Conservation (phyloP, 2,113 vertebrate genomes). For the Corythoichthys intestinalis region DNA sequence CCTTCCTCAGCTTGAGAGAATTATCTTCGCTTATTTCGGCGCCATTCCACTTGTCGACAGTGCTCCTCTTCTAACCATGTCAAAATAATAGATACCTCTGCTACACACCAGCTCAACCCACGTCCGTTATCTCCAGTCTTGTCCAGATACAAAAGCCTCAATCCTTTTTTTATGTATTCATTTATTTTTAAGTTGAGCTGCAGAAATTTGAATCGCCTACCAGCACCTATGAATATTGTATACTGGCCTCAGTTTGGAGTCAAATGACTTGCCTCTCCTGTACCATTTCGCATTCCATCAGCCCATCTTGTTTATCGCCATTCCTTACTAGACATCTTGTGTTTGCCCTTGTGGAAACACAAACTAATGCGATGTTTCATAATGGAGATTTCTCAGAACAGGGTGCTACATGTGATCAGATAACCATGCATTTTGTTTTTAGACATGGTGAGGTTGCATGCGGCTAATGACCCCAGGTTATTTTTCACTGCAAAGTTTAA, state of each 20-base stretch:
- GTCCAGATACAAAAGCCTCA: conserved; percentile 55
- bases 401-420: not conserved
- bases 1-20: conserved; percentile 17
- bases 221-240: conserved; percentile 30
- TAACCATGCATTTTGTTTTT: not conserved
- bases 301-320: conserved; percentile 11
- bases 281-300: conserved; percentile 15
- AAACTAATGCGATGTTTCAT: conserved; percentile 9
- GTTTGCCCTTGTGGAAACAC: conserved; percentile 46
- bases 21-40: conserved; percentile 26
- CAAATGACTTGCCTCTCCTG: conserved; percentile 20
- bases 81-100: conserved; percentile 52
- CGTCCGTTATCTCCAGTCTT: conserved; percentile 44
- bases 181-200: conserved; percentile 19
- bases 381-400: not conserved
- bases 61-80: conserved; percentile 37
- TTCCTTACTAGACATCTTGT: conserved; percentile 25
- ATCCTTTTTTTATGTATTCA: conserved; percentile 36
- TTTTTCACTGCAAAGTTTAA: not conserved
- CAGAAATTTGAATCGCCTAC: conserved; percentile 45
- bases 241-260: conserved; percentile 38
- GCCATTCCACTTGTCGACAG: conserved; percentile 15
- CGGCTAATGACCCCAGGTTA: not conserved
- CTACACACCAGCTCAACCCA: conserved; percentile 39
- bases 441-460: not conserved